Evolutionary conservation across 2,113 vertebrate species (phyloP).

Genomic region (Noturus placidus): DNA sequence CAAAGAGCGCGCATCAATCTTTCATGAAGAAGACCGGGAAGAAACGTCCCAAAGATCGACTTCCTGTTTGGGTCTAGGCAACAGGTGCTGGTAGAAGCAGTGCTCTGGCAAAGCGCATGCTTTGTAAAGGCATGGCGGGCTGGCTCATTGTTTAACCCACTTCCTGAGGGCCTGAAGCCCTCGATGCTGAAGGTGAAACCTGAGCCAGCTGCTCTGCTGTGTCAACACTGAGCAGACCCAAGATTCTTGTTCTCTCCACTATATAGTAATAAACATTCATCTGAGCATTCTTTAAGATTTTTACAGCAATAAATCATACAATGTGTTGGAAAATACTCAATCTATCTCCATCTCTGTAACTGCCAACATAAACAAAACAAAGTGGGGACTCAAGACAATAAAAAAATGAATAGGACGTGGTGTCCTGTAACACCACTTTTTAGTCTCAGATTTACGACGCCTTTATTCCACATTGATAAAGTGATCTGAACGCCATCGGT

Average conservation of each 20-base stretch:
- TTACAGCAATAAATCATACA: neutral
- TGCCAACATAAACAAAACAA: neutral
- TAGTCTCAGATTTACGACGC: neutral
- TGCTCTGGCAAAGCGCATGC: constrained; percentile 7
- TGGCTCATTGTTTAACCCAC: constrained; percentile 31
- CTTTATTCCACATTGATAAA: neutral
- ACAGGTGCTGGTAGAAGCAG: constrained; percentile 27
- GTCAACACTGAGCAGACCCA: neutral
- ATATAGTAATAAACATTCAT: neutral
- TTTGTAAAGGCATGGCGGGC: neutral
- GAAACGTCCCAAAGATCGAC: constrained; percentile 46
- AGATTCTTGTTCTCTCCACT: neutral
- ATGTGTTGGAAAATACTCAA: neutral
- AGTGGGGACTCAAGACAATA: neutral
- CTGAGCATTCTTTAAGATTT: neutral
- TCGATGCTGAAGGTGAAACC: constrained; percentile 15
- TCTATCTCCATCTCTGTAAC: neutral
- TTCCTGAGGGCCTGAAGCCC: constrained; percentile 30
- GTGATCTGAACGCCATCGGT: neutral
- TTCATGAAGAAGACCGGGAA: constrained; percentile 25
- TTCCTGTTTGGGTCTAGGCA: constrained; percentile 47
- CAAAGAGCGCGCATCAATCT: constrained; percentile 50
- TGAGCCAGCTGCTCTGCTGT: constrained; percentile 11
- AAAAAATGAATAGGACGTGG: neutral
- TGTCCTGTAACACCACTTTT: neutral